Percentiles rank a stretch among this genome's conserved stretches.
phyloP scores from a whole-genome alignment of 2,888 invertebrate species.

The Leptura quadrifasciata region DNA sequence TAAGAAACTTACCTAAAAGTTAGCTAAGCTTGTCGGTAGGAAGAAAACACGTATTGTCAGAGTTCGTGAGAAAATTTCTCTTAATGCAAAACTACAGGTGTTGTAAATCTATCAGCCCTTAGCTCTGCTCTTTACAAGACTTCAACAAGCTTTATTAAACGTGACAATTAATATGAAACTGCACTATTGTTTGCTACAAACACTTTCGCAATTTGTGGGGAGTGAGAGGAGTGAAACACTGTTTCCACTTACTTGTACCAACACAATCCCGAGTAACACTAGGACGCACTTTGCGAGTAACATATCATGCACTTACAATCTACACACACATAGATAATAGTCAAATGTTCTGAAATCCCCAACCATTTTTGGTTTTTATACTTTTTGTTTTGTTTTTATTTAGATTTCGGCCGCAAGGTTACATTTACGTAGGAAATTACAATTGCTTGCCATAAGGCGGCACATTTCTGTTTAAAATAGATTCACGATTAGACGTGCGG shows the following conservation, averaged over 20 bases:
- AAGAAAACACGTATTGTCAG: too few species aligned
- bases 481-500: conserved; percentile 21
- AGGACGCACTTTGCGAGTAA: conserved; percentile 42
- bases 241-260: conserved; percentile 52
- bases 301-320: conserved; percentile 52
- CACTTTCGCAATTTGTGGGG: too few species aligned
- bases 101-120: too few species aligned
- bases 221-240: not conserved
- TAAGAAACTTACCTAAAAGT: too few species aligned
- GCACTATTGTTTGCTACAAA: too few species aligned
- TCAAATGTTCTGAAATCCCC: conserved; percentile 42
- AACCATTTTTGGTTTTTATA: conserved; percentile 50
- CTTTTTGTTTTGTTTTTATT: conserved; percentile 51
- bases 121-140: too few species aligned
- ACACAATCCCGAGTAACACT: conserved; percentile 48
- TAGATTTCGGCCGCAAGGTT: conserved; percentile 45
- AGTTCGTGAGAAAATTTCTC: too few species aligned
- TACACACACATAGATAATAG: conserved; percentile 55
- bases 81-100: too few species aligned
- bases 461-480: conserved; percentile 36
- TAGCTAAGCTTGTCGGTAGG: too few species aligned
- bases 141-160: too few species aligned
- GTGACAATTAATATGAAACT: too few species aligned
- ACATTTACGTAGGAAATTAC: conserved; percentile 27
- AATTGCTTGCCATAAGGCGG: not conserved